phyloP scores from a whole-genome alignment of 2,888 invertebrate species.

The Lordiphosa andalusiaca region DNA sequence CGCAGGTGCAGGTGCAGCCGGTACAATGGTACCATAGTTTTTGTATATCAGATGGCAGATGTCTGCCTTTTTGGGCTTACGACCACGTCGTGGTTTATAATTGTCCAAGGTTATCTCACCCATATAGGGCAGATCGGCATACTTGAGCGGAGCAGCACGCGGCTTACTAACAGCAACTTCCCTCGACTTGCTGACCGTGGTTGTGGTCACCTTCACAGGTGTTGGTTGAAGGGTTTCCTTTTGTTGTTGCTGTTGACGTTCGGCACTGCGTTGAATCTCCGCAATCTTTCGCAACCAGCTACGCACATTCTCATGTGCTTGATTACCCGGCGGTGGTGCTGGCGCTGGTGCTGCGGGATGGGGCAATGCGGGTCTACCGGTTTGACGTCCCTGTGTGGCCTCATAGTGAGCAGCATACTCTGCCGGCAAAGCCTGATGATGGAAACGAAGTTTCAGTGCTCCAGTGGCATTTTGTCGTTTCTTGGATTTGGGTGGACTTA shows the following conservation, averaged over 20 bases:
- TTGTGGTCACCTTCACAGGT: neutral
- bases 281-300: constrained; percentile 89
- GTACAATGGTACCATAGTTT: constrained; percentile 93
- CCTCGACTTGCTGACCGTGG: neutral
- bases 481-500: constrained; percentile 25
- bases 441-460: constrained; percentile 88
- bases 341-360: constrained; percentile 67
- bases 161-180: constrained; percentile 50
- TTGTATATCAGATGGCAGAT: constrained; percentile 95
- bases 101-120: constrained; percentile 95
- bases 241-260: constrained; percentile 50
- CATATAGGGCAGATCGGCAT: constrained; percentile 93
- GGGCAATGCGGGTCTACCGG: constrained; percentile 56
- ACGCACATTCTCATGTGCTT: constrained; percentile 85
- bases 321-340: constrained; percentile 72
- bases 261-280: constrained; percentile 83
- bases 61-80: constrained; percentile 95
- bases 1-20: constrained; percentile 66
- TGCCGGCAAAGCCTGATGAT: constrained; percentile 89
- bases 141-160: constrained; percentile 83
- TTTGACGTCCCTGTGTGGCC: constrained; percentile 83
- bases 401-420: constrained; percentile 91
- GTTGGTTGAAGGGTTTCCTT: neutral
- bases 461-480: constrained; percentile 74
- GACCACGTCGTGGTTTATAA: constrained; percentile 90